phyloP scores from a whole-genome alignment of 1,140 invertebrate genomes.

The Euwallacea similis region DNA sequence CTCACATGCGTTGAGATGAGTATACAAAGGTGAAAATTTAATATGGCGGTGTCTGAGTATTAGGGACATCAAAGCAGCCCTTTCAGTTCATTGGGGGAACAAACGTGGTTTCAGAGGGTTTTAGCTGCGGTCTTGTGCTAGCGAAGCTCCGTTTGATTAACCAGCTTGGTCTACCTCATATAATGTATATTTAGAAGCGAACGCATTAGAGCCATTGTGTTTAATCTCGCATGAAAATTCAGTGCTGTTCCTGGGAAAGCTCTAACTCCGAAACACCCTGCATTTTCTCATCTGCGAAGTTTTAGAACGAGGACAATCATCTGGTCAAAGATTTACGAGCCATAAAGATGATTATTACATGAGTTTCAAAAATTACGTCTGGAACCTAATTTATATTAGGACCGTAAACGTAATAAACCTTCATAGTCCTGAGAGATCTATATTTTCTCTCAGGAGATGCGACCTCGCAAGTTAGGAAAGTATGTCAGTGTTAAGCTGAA shows the following conservation, averaged over 20 bases:
- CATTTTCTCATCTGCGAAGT: too few species aligned
- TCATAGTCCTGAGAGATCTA: constrained; percentile 13
- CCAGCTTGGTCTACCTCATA: constrained; percentile 8
- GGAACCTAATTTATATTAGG: not conserved
- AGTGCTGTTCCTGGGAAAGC: too few species aligned
- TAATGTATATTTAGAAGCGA: constrained; percentile 22
- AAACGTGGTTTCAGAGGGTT: constrained; percentile 16
- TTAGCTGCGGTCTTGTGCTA: constrained; percentile 17
- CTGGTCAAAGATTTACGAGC: too few species aligned
- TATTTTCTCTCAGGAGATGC: constrained; percentile 6
- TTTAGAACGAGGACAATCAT: too few species aligned
- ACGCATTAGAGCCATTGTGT: constrained; percentile 8
- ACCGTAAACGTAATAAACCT: constrained; percentile 7
- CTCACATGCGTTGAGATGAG: constrained; percentile 17
- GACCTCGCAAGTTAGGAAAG: constrained; percentile 12
- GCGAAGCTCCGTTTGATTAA: constrained; percentile 13
- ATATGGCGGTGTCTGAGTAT: constrained; percentile 7
- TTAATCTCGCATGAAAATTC: not conserved
- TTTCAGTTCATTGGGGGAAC: constrained; percentile 26
- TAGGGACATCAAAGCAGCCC: constrained; percentile 18
- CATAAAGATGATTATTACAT: not conserved
- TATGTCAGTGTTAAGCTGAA: constrained; percentile 23
- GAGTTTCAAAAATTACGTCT: constrained; percentile 1
- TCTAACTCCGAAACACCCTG: too few species aligned
- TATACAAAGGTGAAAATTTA: constrained; percentile 31